Conservation (phyloP, 1,140 invertebrate genomes). For the Campoletis sonorensis region DNA sequence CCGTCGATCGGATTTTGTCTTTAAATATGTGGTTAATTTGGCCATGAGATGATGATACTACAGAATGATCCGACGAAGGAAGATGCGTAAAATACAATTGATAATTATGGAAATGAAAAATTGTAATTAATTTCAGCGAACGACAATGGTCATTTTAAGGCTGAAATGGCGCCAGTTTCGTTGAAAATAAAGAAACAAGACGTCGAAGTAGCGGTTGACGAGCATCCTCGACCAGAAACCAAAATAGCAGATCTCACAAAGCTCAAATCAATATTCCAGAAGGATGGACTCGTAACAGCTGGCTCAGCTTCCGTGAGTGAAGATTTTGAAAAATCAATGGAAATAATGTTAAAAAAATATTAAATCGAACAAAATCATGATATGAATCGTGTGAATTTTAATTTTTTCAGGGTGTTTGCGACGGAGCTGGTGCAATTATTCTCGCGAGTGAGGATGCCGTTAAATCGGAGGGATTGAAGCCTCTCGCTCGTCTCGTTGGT, state of each 20-base stretch:
- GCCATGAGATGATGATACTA: no score
- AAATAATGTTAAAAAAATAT: no score
- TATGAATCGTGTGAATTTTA: not conserved
- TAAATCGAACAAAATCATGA: no score
- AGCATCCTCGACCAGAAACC: conserved; percentile 95
- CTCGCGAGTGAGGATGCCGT: conserved; percentile 94
- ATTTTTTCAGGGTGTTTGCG: conserved; percentile 89
- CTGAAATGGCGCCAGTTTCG: conserved; percentile 92
- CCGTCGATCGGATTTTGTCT: no score
- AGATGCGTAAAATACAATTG: no score
- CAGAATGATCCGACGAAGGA: no score
- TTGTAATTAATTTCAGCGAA: conserved; percentile 81
- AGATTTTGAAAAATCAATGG: no score
- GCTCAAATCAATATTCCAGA: conserved; percentile 95
- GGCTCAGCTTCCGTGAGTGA: conserved; percentile 95
- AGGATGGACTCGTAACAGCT: conserved; percentile 96
- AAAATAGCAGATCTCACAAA: conserved; percentile 90
- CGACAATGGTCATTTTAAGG: conserved; percentile 91
- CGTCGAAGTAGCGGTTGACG: conserved; percentile 89
- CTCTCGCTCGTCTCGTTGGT: conserved; percentile 86
- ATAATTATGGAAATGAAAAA: not conserved
- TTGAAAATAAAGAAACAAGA: conserved; percentile 91
- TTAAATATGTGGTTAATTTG: no score
- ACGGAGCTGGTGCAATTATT: conserved; percentile 95
- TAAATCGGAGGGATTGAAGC: conserved; percentile 87